Percentiles rank a stretch among this genome's conserved stretches.
phyloP scores from a whole-genome alignment of 2,113 vertebrate genomes.

The Dromaius novaehollandiae region DNA sequence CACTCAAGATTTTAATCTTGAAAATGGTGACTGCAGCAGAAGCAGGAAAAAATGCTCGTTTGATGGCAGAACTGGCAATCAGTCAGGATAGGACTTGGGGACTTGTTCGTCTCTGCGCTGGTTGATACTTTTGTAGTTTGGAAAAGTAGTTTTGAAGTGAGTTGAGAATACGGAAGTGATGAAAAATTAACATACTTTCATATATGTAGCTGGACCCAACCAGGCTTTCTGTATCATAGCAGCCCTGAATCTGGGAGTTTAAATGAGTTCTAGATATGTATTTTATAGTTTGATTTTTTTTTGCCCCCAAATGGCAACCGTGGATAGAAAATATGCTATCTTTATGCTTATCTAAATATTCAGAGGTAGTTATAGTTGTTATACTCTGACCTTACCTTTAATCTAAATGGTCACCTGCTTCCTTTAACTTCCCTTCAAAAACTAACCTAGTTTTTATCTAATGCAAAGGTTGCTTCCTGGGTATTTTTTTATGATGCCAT shows the following conservation, averaged over 20 bases:
- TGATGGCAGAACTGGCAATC: neutral
- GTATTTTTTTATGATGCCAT: neutral
- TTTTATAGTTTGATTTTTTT: neutral
- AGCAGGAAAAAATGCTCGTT: neutral
- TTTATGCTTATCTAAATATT: too few species aligned
- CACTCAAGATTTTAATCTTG: neutral
- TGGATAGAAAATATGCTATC: neutral
- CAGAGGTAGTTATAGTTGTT: neutral
- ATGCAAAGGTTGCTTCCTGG: neutral
- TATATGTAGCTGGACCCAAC: neutral
- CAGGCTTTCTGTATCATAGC: neutral
- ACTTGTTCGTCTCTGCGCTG: neutral
- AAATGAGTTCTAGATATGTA: neutral
- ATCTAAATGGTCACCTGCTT: neutral
- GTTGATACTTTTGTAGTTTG: neutral
- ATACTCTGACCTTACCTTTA: neutral
- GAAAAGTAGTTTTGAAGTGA: neutral
- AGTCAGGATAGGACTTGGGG: neutral
- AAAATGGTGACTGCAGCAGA: neutral
- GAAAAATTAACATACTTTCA: neutral
- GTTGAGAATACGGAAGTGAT: neutral
- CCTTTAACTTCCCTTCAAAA: neutral
- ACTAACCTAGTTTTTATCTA: neutral
- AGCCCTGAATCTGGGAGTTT: neutral
- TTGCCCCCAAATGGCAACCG: neutral